Evolutionary conservation across 2,113 vertebrate genomes (phyloP), one percentile per base, ranked within the genome.

Genomic region (Oncorhynchus kisutch): DNA sequence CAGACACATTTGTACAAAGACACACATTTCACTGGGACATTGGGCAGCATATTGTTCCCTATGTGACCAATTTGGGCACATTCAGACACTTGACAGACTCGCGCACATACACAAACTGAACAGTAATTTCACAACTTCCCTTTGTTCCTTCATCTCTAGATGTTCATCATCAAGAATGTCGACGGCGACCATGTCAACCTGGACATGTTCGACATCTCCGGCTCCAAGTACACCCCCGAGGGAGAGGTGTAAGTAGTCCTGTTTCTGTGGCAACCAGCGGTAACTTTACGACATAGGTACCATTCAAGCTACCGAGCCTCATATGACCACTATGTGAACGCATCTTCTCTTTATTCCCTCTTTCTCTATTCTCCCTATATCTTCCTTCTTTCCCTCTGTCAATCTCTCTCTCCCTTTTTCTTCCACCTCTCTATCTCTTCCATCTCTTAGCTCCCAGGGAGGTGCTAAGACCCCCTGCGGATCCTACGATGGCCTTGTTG

Each of bases 171-270:
- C 31, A 97, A 98, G 87, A 90, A 54, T 74, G 90, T 94, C 39
- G 96, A 97, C 0, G 95, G 94, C 0, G 95, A 97, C 59, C 14
- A 90, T 31, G 95, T 96, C 79, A 20, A 86, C 14, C 94, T 98
- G 73, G 95, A 94, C 31, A 94, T 95, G 68, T 98, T 97, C 67
- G 92, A 94, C 64, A 95, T 98, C 91, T 96, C 95, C 2, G 97
- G 97, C 67, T 98, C 97, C 87, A 98, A 97, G 78, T 98, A 98
- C 9, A 96, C 97, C 73, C 97, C 97, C 0, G 97, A 98, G 70
- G 97, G 97, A 68, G 97, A 98, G 67, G 94, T 98, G 97, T 98
- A 93, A 97, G 96, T 54, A 54, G 13, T 96, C 81, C 16, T 0
- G 18, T 62, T 79, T 70, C 18, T 25, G 34, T 70, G 62, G 4